Evolutionary conservation across 2,113 vertebrate species (phyloP), one percentile per base, ranked within the genome.

Genomic region (Larimichthys polyactis): DNA sequence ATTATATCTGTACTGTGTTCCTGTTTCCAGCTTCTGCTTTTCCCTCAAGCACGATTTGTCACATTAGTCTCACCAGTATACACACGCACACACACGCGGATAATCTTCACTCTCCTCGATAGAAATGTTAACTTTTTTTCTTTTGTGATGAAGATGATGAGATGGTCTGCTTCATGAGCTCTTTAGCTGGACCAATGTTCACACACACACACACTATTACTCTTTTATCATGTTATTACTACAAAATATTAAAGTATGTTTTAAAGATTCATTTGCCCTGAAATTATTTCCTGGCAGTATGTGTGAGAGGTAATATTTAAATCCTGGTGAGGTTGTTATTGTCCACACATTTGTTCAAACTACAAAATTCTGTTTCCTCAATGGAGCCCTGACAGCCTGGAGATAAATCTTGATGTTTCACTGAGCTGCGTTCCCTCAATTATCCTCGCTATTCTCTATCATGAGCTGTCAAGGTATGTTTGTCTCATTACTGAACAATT

Each of bases 401-500:
- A 90, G 78, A 92, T 91, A 74, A 87, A 91, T 90, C 82, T 81
- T 65, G 66, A 60, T 76, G 81, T 90, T 91, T 89, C 80, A 74
- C 62, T 49, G 78, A 86, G 71, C 80, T 63, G 69, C 64, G 43
- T 90, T 89, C 69, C 71, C 75, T 90, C 80, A 80, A 72, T 91
- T 87, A 89, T 72, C n/a, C 76, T 44, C 60, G n/a, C 81, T 78
- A 58, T 82, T 89, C 84, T 91, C 87, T 75, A 92, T 90, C 82
- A 91, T 71, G 78, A 88, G 62, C 84, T 88, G 91, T 88, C 91
- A 90, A 89, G 88, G 78, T 83, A 32, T 87, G 82, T 94, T 93
- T 93, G 87, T 89, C 87, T 93, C 91, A 89, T 93, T 93, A 91
- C 82, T 70, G 90, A 91, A 81, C 90, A 80, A 87, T 93, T 93